phyloP scores from a whole-genome alignment of 2,113 vertebrate genomes.

The Periophthalmus modestus region DNA sequence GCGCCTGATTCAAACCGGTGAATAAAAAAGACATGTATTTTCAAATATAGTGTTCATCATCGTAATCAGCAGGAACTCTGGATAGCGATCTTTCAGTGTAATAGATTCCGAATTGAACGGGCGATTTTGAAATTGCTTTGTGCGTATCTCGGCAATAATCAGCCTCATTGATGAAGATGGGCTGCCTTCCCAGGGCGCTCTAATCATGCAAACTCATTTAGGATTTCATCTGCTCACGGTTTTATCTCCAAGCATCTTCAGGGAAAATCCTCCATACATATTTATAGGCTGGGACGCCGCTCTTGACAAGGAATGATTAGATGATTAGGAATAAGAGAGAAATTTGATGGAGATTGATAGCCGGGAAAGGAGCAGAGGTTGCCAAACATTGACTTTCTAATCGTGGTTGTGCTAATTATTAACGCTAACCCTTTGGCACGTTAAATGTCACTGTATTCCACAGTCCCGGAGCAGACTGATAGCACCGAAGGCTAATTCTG shows the following conservation, averaged over 20 bases:
- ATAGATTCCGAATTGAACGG: slow-evolving; percentile 10
- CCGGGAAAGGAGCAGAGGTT: slow-evolving; percentile 14
- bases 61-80: not conserved
- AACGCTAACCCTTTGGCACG: not conserved
- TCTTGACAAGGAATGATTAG: slow-evolving; percentile 32
- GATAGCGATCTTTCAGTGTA: slow-evolving; percentile 17
- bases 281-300: slow-evolving; percentile 32
- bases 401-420: slow-evolving; percentile 17
- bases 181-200: slow-evolving; percentile 5
- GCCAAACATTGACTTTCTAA: slow-evolving; percentile 22
- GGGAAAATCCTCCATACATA: slow-evolving; percentile 35
- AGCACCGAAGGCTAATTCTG: not conserved
- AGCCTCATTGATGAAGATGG: slow-evolving; percentile 17
- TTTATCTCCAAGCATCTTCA: slow-evolving; percentile 28
- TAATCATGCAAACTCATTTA: slow-evolving; percentile 33
- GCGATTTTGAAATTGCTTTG: slow-evolving; percentile 14
- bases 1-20: not conserved
- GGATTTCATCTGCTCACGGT: slow-evolving; percentile 25
- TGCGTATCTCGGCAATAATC: slow-evolving; percentile 36
- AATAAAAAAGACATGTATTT: not conserved
- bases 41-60: not conserved
- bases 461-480: not conserved
- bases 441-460: not conserved
- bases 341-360: slow-evolving; percentile 33
- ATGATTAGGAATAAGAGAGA: slow-evolving; percentile 34